Percentiles rank a stretch among this genome's conserved stretches.
Evolutionary conservation across 2,888 invertebrate species (phyloP).

Genomic region (Antitype chi): DNA sequence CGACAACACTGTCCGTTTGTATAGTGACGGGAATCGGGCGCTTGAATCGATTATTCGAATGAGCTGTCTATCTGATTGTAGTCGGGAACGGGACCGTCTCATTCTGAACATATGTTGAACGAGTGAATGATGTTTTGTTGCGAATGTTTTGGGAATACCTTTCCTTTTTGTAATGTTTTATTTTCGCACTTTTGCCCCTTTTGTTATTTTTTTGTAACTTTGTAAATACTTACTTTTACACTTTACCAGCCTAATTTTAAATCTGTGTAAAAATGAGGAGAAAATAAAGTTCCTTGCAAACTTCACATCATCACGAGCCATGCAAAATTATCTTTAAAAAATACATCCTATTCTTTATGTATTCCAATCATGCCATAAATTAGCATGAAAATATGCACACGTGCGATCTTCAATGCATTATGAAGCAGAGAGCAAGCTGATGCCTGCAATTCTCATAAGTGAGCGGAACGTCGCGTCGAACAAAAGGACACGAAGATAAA

Average conservation of each 20-base stretch:
- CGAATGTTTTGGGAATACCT: constrained; percentile 58
- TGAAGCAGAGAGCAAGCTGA: constrained; percentile 55
- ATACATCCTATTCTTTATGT: constrained; percentile 37
- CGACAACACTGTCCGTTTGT: constrained; percentile 78
- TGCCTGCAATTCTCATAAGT: constrained; percentile 57
- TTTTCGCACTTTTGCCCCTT: not conserved
- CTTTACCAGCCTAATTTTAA: not conserved
- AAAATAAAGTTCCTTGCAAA: not conserved
- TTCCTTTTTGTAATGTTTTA: constrained; percentile 26
- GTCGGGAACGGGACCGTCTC: constrained; percentile 73
- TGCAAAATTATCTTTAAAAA: constrained; percentile 29
- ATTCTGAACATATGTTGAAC: constrained; percentile 68
- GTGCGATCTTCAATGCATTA: constrained; percentile 55
- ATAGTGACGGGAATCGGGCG: constrained; percentile 78
- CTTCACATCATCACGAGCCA: not conserved
- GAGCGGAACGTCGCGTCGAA: constrained; percentile 38
- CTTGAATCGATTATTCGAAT: constrained; percentile 83
- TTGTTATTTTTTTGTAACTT: not conserved
- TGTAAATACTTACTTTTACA: not conserved
- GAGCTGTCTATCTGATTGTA: constrained; percentile 82
- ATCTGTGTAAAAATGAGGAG: not conserved
- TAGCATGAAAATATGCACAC: constrained; percentile 60
- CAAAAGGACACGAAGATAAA: constrained; percentile 47
- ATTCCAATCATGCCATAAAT: constrained; percentile 56
- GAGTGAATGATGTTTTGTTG: constrained; percentile 66